These are phyloP conservation scores for Istiophorus platypterus DNA, from an alignment of 2,113 vertebrate genomes.

Conservation along the genomic window DNA sequence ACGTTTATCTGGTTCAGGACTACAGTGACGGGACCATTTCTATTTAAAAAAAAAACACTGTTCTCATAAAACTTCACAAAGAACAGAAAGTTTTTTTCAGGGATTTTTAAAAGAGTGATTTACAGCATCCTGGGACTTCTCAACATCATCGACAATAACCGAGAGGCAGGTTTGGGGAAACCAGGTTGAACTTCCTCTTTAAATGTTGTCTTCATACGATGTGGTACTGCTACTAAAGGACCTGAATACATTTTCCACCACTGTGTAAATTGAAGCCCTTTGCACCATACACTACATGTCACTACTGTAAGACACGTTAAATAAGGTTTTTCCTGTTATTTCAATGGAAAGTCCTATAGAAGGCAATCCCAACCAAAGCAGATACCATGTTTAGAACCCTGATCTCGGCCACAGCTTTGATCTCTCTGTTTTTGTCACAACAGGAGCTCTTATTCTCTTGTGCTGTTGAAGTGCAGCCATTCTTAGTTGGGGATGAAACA, in stretches of 20 bases:
- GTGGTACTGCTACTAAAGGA: not conserved
- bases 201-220: not conserved
- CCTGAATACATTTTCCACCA: not conserved
- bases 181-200: not conserved
- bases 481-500: slow-evolving; percentile 68
- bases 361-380: slow-evolving; percentile 20
- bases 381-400: slow-evolving; percentile 40
- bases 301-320: slow-evolving; percentile 35
- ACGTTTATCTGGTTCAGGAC: not conserved
- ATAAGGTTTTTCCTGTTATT: slow-evolving; percentile 43
- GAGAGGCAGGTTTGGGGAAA: slow-evolving; percentile 2
- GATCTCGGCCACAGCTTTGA: slow-evolving; percentile 47
- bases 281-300: slow-evolving; percentile 21
- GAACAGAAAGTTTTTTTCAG: not conserved
- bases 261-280: slow-evolving; percentile 15
- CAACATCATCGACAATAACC: not conserved
- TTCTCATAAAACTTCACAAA: not conserved
- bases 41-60: not conserved
- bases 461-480: slow-evolving; percentile 47
- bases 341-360: slow-evolving; percentile 27
- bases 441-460: slow-evolving; percentile 45
- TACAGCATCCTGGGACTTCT: not conserved
- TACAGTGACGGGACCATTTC: not conserved
- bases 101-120: not conserved
- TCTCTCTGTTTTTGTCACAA: slow-evolving; percentile 53